phyloP scores from a whole-genome alignment of 2,113 vertebrate species.

The Atrichornis clamosus region DNA sequence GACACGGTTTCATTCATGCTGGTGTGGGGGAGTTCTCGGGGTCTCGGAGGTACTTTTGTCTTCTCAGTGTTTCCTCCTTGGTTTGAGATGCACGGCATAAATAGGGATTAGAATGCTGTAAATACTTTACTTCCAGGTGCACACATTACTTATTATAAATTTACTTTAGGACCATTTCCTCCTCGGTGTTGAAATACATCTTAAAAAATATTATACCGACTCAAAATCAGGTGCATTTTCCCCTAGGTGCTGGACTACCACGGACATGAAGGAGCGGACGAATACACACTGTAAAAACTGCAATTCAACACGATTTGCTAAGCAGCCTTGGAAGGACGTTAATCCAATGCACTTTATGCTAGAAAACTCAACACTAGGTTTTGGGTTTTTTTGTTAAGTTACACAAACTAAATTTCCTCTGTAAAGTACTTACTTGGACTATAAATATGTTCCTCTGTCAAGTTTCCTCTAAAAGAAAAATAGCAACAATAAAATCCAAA shows the following conservation, averaged over 20 bases:
- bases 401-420: constrained; percentile 65
- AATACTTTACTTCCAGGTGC: constrained; percentile 73
- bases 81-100: constrained; percentile 68
- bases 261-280: not conserved
- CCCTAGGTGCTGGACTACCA: constrained; percentile 18
- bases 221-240: constrained; percentile 67
- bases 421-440: constrained; percentile 77
- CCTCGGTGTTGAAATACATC: constrained; percentile 63
- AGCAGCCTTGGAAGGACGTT: constrained; percentile 47
- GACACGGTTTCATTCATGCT: constrained; percentile 76
- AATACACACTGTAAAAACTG: constrained; percentile 1
- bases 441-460: constrained; percentile 73
- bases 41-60: constrained; percentile 71
- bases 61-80: constrained; percentile 72
- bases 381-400: constrained; percentile 47
- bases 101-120: constrained; percentile 63
- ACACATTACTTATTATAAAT: constrained; percentile 62
- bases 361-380: constrained; percentile 34
- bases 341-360: constrained; percentile 52
- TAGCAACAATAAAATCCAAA: constrained; percentile 61
- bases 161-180: constrained; percentile 66
- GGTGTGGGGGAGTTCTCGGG: constrained; percentile 68
- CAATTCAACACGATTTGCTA: constrained; percentile 7
- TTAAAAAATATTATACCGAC: constrained; percentile 1
- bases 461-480: constrained; percentile 69